Evolutionary conservation across 2,888 invertebrate genomes (phyloP), one percentile per base, ranked within the genome.

Genomic region (Cataglyphis altisquamis): DNA sequence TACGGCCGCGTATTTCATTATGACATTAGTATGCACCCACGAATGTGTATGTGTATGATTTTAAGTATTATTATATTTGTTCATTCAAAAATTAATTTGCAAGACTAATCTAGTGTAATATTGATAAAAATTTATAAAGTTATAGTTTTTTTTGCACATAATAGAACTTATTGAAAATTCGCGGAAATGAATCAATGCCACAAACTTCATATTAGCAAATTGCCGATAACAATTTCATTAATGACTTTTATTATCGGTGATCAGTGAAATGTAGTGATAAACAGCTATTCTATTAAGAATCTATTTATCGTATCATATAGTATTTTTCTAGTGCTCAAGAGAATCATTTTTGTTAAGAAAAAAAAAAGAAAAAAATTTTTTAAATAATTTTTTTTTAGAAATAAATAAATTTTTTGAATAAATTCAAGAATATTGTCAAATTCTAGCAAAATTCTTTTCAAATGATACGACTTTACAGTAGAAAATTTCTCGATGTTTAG

Each of bases 21-120:
- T 90, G 85, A 89, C 77, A 84, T 88, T 86, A 75, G 85, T 87
- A 83, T 73, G 81, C 87, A 67, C 62, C 78, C 75, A 83, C 85
- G 86, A 87, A 88, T 85, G 82, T 52, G 82, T n/a, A 52, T 6
- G 84, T 21, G 21, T 21, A 21, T 21, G 12, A 25, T 75, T 25
- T 39, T 60, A 5, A 12, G 52, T 12, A 4, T 21, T 45, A 18
- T 18, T 45, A 18, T 45, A 25, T 1, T 10, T 12, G 25, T 41
- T 6, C 12, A 32, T 1, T 15, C 4, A 45, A 32, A 29, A 2
- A 68, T 67, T 55, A 70, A 60, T 45, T 70, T 9, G 10, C 12
- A 18, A 15, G 8, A 2, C 15, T 70, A 45, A 70, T 45, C 18
- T 8, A 6, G 4, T 6, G 32, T 18, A 18, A 29, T 6, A 32